phyloP scores from a whole-genome alignment of 1,140 invertebrate species.

The Platyscapa corneri region DNA sequence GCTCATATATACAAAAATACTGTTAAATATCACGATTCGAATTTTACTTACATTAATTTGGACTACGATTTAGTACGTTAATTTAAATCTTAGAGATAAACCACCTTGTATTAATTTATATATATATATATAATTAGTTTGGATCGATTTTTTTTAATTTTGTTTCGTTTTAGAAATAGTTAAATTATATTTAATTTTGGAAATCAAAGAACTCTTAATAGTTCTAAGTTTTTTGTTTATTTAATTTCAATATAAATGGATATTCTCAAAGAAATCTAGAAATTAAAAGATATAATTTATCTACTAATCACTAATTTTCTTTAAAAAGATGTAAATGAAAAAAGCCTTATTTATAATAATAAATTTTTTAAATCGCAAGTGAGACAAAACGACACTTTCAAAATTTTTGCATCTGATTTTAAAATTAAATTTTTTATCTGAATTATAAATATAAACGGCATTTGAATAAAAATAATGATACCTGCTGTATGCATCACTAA shows the following conservation, averaged over 20 bases:
- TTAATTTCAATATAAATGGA: slow-evolving; percentile 14
- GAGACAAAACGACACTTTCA: background rate
- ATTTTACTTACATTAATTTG: background rate
- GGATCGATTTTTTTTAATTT: slow-evolving; percentile 2
- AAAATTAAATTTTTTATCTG: too few species aligned
- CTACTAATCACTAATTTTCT: background rate
- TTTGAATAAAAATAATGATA: background rate
- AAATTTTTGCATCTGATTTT: background rate
- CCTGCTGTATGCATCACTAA: background rate
- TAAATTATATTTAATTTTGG: slow-evolving; percentile 17
- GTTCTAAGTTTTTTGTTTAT: slow-evolving; percentile 1
- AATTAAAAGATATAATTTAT: background rate
- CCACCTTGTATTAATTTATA: background rate
- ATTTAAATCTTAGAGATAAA: background rate
- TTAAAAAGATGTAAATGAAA: background rate
- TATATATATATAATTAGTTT: background rate
- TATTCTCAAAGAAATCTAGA: background rate
- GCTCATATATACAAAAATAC: background rate
- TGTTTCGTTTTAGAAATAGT: slow-evolving; percentile 45
- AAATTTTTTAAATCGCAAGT: background rate
- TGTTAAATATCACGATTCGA: background rate
- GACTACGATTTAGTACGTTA: background rate
- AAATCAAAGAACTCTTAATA: background rate
- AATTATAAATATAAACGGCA: too few species aligned
- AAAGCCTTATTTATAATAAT: background rate